A percentile compares a stretch with the other conserved stretches of the same genome.
Evolutionary conservation across 2,888 invertebrate genomes (phyloP).

Genomic region (Aporophyla nigra): DNA sequence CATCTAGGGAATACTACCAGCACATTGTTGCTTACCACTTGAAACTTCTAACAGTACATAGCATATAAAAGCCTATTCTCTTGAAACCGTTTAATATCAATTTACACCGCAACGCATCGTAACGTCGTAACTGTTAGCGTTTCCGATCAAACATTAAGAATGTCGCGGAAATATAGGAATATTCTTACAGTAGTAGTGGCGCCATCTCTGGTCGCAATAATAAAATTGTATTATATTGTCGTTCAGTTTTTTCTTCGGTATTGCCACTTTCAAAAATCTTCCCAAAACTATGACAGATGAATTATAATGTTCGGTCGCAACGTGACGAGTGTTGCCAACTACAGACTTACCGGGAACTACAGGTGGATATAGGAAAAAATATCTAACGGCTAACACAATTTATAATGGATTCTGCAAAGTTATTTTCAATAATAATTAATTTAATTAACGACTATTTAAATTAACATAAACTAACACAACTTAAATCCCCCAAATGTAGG

Average conservation of each 20-base stretch:
- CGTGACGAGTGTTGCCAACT: not conserved
- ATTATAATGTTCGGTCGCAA: too few species aligned
- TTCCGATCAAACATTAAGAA: not conserved
- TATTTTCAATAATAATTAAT: not conserved
- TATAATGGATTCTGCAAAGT: not conserved
- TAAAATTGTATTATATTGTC: not conserved
- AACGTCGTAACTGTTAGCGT: not conserved
- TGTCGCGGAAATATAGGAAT: not conserved
- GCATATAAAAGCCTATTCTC: not conserved
- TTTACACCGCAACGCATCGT: too few species aligned
- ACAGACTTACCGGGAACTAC: not conserved
- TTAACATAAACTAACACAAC: not conserved
- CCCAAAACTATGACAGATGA: not conserved
- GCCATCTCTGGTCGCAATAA: slow-evolving; percentile 17
- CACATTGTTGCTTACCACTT: not conserved
- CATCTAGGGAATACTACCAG: slow-evolving; percentile 16
- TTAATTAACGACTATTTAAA: not conserved
- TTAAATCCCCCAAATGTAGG: not conserved
- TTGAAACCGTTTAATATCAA: not conserved
- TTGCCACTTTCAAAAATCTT: slow-evolving; percentile 17
- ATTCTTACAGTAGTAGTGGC: not conserved
- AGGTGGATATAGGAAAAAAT: too few species aligned
- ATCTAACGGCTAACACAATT: not conserved
- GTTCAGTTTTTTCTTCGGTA: not conserved
- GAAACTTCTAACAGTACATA: not conserved